Conservation (phyloP, 2,113 vertebrate species). For the Oreochromis spilurus region DNA sequence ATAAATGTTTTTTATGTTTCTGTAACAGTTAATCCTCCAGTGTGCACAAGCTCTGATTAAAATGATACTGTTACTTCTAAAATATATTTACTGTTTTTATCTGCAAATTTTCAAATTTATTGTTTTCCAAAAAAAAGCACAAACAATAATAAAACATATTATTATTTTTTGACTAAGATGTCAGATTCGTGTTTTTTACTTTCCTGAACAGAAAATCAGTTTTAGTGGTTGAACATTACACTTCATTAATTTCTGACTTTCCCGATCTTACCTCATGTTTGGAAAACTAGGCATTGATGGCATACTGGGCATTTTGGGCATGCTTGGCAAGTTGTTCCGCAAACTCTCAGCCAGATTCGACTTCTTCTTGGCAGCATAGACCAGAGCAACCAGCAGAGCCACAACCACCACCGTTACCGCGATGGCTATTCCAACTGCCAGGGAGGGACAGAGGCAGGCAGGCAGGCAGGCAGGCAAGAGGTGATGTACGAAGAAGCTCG, state of each 20-base stretch:
- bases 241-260: not conserved
- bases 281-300: slow-evolving; percentile 18
- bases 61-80: not conserved
- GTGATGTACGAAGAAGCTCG: not conserved
- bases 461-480: not conserved
- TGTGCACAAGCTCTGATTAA: not conserved
- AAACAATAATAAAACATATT: not conserved
- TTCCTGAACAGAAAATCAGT: not conserved
- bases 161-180: not conserved
- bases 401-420: slow-evolving; percentile 58
- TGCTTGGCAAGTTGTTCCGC: slow-evolving; percentile 8
- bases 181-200: not conserved
- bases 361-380: slow-evolving; percentile 57
- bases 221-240: not conserved
- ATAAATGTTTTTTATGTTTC: not conserved
- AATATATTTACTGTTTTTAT: not conserved
- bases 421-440: slow-evolving; percentile 65
- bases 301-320: slow-evolving; percentile 36
- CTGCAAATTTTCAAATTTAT: not conserved
- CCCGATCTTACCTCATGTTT: slow-evolving; percentile 48
- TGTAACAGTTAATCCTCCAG: not conserved
- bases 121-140: not conserved
- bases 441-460: not conserved
- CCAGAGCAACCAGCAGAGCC: slow-evolving; percentile 44
- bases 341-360: slow-evolving; percentile 35